Percentiles rank a stretch among this genome's conserved stretches.
Conservation (phyloP, 2,113 vertebrate genomes). For the Semicossyphus pulcher region DNA sequence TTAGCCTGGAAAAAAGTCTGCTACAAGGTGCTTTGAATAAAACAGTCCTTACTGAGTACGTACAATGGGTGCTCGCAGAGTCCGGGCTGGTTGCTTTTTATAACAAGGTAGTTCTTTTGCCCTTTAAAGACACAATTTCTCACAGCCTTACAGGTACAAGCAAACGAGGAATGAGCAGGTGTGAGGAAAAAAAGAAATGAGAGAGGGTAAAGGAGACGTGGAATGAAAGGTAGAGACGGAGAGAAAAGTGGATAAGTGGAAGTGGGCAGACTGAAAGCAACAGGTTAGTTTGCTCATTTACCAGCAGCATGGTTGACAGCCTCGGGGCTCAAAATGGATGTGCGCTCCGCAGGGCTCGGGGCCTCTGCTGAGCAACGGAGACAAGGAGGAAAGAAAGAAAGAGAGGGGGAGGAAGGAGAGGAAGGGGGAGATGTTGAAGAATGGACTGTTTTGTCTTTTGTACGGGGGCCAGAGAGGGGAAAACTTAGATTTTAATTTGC, state of each 20-base stretch:
- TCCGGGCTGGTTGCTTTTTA: not conserved
- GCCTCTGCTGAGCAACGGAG: slow-evolving; percentile 49
- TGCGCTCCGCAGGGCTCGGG: slow-evolving; percentile 32
- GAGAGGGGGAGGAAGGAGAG: slow-evolving; percentile 15
- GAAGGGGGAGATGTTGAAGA: not conserved
- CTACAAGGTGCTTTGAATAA: slow-evolving; percentile 16
- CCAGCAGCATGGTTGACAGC: slow-evolving; percentile 48
- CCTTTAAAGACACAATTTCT: slow-evolving; percentile 19
- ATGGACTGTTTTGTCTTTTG: not conserved
- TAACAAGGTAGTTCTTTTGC: slow-evolving; percentile 6
- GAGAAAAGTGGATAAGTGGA: slow-evolving; percentile 21
- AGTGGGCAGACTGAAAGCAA: slow-evolving; percentile 39
- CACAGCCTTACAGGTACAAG: slow-evolving; percentile 19
- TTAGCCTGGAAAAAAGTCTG: not conserved
- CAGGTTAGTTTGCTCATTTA: slow-evolving; percentile 60
- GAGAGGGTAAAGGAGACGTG: slow-evolving; percentile 12
- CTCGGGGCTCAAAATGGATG: slow-evolving; percentile 48
- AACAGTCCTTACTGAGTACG: not conserved
- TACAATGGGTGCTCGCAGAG: not conserved
- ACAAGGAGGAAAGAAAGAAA: slow-evolving; percentile 29
- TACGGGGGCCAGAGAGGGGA: not conserved
- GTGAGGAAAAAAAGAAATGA: not conserved
- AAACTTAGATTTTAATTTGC: not conserved
- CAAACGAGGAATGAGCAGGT: not conserved
- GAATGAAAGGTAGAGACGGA: slow-evolving; percentile 4